Conservation (phyloP, 2,888 invertebrate species). For the Lasioglossum oenotherae region DNA sequence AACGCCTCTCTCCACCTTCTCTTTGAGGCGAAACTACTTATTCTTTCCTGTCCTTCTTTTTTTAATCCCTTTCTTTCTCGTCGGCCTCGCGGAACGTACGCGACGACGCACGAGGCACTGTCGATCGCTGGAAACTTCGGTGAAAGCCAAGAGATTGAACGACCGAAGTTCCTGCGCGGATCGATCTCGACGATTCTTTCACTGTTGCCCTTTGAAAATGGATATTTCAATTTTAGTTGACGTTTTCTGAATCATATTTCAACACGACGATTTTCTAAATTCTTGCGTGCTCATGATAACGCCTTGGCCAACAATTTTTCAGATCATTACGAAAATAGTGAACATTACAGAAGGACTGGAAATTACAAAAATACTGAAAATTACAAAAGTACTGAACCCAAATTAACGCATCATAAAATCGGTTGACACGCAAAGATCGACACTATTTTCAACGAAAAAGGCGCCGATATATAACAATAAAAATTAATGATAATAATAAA, state of each 20-base stretch:
- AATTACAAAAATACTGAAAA: too few relatives aligned
- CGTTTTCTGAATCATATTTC: too few relatives aligned
- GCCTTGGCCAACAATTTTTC: too few relatives aligned
- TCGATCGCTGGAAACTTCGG: conserved; percentile 39
- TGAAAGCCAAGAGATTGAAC: conserved; percentile 33
- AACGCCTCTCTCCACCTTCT: conserved; percentile 43
- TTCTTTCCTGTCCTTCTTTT: not conserved
- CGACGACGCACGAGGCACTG: not conserved
- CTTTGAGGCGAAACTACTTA: conserved; percentile 34
- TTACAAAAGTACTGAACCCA: too few relatives aligned
- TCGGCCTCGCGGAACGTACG: not conserved
- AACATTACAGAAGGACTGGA: too few relatives aligned
- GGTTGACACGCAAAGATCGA: not conserved
- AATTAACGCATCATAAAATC: too few relatives aligned
- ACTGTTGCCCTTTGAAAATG: not conserved
- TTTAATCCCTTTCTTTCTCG: not conserved
- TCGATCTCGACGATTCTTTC: not conserved
- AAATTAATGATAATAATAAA: too few relatives aligned
- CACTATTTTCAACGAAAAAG: not conserved
- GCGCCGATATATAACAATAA: too few relatives aligned
- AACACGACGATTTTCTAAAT: too few relatives aligned
- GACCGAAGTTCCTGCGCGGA: not conserved
- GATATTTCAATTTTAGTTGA: too few relatives aligned
- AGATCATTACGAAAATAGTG: too few relatives aligned
- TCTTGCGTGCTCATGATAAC: too few relatives aligned